Conservation (phyloP, 1,140 invertebrate genomes). For the Parasteatoda tepidariorum region DNA sequence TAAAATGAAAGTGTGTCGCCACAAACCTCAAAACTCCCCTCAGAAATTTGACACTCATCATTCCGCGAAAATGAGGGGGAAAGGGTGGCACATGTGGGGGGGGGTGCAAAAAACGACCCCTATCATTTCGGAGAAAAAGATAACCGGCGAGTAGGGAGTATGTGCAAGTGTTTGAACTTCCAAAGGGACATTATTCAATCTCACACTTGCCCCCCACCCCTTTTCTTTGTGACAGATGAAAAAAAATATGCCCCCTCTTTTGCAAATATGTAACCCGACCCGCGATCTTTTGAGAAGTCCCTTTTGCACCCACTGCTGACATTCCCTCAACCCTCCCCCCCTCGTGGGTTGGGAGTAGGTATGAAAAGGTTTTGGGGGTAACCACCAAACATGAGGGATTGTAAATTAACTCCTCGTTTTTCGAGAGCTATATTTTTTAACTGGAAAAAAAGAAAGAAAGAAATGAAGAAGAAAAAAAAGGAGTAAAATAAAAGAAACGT, state of each 20-base stretch:
- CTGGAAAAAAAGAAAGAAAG: too few species aligned
- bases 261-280: neutral
- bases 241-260: neutral
- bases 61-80: conserved; percentile 1
- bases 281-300: neutral
- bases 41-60: neutral
- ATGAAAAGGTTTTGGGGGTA: too few species aligned
- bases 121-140: neutral
- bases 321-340: too few species aligned
- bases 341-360: too few species aligned
- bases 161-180: neutral
- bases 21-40: neutral
- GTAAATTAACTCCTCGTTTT: too few species aligned
- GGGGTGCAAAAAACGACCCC: neutral
- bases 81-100: neutral
- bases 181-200: neutral
- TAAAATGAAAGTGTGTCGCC: neutral
- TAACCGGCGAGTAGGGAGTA: neutral
- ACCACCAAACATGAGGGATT: too few species aligned
- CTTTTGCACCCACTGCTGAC: too few species aligned
- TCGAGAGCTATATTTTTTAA: too few species aligned
- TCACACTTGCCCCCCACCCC: neutral
- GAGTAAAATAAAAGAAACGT: too few species aligned
- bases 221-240: neutral
- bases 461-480: too few species aligned